Percentiles rank a stretch among this genome's conserved stretches.
phyloP scores from a whole-genome alignment of 1,140 invertebrate genomes.

The Hestina assimilis region DNA sequence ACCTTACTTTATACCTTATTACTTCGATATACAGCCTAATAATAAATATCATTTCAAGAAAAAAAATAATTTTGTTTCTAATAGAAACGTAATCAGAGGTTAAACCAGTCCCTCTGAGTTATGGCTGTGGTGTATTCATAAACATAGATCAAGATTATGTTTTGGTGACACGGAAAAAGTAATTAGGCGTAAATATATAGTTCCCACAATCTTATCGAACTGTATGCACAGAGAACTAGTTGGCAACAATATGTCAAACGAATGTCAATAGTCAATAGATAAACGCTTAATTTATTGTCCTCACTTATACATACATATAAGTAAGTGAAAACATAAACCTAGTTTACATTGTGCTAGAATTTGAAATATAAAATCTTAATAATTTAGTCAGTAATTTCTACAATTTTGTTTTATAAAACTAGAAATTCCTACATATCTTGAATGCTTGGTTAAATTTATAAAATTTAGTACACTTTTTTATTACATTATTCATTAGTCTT shows the following conservation, averaged over 20 bases:
- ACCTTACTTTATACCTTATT: conserved; percentile 14
- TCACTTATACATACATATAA: background rate
- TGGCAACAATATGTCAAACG: conserved; percentile 35
- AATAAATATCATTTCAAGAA: background rate
- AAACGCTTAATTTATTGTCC: conserved; percentile 17
- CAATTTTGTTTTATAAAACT: no score
- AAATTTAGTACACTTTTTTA: no score
- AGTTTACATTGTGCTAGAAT: background rate
- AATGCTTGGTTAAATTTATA: no score
- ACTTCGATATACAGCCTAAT: conserved; percentile 1
- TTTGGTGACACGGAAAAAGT: conserved; percentile 48
- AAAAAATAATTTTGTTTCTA: conserved; percentile 22
- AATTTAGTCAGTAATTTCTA: no score
- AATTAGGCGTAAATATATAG: conserved; percentile 40
- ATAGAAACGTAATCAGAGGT: conserved; percentile 37
- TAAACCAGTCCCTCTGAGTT: conserved; percentile 50
- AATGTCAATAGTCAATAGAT: conserved; percentile 34
- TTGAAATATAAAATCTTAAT: background rate
- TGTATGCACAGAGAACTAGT: conserved; percentile 8
- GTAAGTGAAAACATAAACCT: background rate
- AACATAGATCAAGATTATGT: conserved; percentile 57
- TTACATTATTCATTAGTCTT: no score
- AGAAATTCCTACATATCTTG: no score
- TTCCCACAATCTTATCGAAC: conserved; percentile 12
- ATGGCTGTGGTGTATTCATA: conserved; percentile 50